phyloP scores from a whole-genome alignment of 92 coral and sea anemone genomes.

The Epizoanthus rinbou region DNA sequence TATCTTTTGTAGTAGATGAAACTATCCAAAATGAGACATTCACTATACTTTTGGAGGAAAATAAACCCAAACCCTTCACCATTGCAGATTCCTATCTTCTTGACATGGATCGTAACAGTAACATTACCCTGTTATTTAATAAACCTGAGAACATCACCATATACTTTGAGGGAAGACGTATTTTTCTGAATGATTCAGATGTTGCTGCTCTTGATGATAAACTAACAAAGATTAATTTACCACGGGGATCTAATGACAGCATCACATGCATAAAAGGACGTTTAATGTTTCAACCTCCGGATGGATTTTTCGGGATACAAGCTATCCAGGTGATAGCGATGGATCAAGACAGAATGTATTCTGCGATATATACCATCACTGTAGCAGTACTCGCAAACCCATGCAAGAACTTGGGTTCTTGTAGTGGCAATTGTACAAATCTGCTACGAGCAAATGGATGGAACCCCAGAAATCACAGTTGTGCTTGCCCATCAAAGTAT shows the following conservation, averaged over 20 bases:
- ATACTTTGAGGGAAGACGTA: background rate
- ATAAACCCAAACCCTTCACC: background rate
- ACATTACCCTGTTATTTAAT: background rate
- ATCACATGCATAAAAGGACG: background rate
- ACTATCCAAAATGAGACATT: background rate
- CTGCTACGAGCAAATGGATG: background rate
- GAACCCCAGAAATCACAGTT: background rate
- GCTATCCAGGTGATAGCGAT: background rate
- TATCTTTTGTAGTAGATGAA: background rate
- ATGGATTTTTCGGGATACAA: background rate
- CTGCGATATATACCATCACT: background rate
- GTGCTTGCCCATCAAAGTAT: background rate
- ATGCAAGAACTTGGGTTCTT: background rate
- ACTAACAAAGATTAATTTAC: background rate
- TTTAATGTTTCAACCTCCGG: background rate
- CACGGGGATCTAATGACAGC: background rate
- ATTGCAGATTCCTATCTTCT: background rate
- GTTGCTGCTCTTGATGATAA: background rate
- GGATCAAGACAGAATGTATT: constrained; percentile 2
- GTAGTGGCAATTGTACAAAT: background rate
- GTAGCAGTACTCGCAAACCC: background rate
- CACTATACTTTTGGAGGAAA: background rate
- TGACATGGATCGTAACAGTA: background rate
- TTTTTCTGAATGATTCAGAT: background rate
- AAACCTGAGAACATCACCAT: background rate